Percentiles rank a stretch among this genome's conserved stretches.
Evolutionary conservation across 2,797 vertebrate species (phyloP).

Genomic region (Tokudaia muenninki): DNA sequence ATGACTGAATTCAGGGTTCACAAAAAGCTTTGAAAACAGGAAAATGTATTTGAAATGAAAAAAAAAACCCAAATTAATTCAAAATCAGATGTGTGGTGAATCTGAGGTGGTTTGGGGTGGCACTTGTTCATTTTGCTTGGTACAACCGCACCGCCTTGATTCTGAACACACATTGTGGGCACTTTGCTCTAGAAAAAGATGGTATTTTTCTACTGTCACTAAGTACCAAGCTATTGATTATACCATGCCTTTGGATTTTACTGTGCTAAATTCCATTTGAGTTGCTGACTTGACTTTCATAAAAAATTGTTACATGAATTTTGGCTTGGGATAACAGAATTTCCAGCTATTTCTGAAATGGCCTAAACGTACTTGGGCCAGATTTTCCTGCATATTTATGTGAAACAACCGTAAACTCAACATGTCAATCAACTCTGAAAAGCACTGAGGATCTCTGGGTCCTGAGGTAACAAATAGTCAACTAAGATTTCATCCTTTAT

Average conservation of each 20-base stretch:
- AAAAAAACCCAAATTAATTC: neutral
- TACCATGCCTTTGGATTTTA: neutral
- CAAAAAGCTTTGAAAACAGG: neutral
- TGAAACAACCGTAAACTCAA: neutral
- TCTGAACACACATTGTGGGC: neutral
- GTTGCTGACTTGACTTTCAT: neutral
- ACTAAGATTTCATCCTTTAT: neutral
- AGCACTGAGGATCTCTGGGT: neutral
- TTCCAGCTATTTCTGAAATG: neutral
- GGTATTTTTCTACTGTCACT: neutral
- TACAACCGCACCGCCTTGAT: neutral
- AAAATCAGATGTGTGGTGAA: neutral
- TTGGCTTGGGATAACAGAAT: neutral
- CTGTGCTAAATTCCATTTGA: neutral
- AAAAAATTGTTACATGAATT: neutral
- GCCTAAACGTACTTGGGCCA: neutral
- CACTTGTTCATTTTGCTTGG: neutral
- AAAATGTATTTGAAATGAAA: neutral
- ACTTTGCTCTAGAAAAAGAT: neutral
- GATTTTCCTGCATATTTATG: neutral
- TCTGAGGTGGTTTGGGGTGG: neutral
- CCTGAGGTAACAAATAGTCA: neutral
- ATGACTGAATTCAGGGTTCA: neutral
- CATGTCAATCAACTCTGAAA: neutral
- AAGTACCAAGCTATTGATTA: neutral